Conservation (phyloP, 2,797 vertebrate genomes). For the Sus cebifrons region DNA sequence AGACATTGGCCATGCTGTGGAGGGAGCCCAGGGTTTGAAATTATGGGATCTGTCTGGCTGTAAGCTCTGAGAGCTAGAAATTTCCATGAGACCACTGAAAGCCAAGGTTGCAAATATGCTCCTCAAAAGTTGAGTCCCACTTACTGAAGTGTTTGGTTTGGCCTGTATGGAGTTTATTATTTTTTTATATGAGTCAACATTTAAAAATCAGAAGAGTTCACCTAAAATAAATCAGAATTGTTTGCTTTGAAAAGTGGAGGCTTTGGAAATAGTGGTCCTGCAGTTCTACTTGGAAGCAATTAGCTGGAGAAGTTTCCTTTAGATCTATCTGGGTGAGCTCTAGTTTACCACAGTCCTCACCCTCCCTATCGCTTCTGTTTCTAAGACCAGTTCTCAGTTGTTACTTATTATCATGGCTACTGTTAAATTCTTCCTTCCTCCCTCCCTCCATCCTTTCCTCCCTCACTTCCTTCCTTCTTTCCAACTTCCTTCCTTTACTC, state of each 20-base stretch:
- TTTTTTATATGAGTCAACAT: background rate
- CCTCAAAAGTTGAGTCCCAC: background rate
- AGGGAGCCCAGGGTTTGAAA: background rate
- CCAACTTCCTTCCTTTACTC: background rate
- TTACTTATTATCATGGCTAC: background rate
- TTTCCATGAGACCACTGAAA: background rate
- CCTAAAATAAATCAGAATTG: background rate
- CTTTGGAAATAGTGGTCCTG: background rate
- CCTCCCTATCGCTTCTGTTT: background rate
- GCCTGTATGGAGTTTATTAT: background rate
- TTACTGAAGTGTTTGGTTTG: background rate
- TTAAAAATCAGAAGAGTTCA: slow-evolving; percentile 23
- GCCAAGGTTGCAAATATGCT: background rate
- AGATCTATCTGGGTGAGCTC: background rate
- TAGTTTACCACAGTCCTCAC: background rate
- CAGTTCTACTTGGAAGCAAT: background rate
- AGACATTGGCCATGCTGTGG: background rate
- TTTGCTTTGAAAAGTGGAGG: background rate
- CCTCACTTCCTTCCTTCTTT: background rate
- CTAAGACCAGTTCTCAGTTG: background rate
- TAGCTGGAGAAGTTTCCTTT: background rate
- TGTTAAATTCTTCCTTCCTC: background rate
- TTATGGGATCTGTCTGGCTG: background rate
- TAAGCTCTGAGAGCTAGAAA: fast-evolving
- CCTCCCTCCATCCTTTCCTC: fast-evolving